phyloP scores from a whole-genome alignment of 2,888 invertebrate genomes.

The Calliphora vomitoria region DNA sequence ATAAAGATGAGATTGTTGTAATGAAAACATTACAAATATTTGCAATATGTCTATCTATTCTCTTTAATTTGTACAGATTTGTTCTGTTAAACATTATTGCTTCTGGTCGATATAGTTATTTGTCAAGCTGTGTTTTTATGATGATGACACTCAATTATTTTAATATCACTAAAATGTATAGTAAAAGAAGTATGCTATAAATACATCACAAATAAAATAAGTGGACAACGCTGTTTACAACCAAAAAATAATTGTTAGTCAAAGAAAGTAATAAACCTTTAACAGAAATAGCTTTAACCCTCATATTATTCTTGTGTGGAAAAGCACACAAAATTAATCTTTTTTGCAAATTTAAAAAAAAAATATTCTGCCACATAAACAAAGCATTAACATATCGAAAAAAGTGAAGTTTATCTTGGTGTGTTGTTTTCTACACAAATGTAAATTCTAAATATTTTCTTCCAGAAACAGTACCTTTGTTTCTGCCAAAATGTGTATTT shows the following conservation, averaged over 20 bases:
- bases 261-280: too few species aligned
- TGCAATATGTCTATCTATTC: slow-evolving; percentile 27
- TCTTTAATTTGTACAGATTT: neutral
- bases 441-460: too few species aligned
- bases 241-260: neutral
- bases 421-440: too few species aligned
- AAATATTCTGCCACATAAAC: too few species aligned
- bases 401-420: too few species aligned
- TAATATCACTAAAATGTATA: slow-evolving; percentile 42
- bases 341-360: too few species aligned
- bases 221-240: neutral
- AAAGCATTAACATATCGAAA: too few species aligned
- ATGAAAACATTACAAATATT: slow-evolving; percentile 33
- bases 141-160: slow-evolving; percentile 64
- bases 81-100: slow-evolving; percentile 71
- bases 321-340: too few species aligned
- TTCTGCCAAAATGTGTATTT: too few species aligned
- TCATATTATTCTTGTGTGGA: too few species aligned
- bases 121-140: slow-evolving; percentile 50
- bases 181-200: neutral
- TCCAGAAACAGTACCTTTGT: too few species aligned
- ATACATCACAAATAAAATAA: neutral
- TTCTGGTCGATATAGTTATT: slow-evolving; percentile 43
- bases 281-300: neutral
- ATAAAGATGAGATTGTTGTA: neutral